Evolutionary conservation across 2,797 vertebrate genomes (phyloP), one percentile per base, ranked within the genome.

Genomic region (Helicolenus hilgendorfi): DNA sequence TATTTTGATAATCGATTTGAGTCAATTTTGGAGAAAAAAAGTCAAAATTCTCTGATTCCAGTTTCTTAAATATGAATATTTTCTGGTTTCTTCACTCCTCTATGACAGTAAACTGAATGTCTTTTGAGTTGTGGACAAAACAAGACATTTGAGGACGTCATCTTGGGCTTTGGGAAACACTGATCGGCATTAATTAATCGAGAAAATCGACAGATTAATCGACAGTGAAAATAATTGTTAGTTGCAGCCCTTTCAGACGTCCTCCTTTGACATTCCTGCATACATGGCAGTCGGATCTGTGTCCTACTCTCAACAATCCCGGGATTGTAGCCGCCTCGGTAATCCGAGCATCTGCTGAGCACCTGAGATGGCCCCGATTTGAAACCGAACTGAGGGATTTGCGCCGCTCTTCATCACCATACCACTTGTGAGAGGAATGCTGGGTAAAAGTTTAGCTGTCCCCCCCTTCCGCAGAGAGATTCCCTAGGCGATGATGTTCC

Each of bases 261-360:
- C 29, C 73, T 77, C 62, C 75, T 65, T 67, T 81, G 53, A 74
- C 70, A 69, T 88, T 85, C 63, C 69, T 73, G 38, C 77, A 64
- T 78, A 45, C 68, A 89, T 20, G 41, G 59, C 73, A 79, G 74
- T 84, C 68, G n/a, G 84, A 69, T 82, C 58, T 20, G 71, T 69
- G 77, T 88, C 88, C 83, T 76, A 71, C 67, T 71, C 81, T 79
- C 74, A 91, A 92, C 84, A 89, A 89, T 92, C 91, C 82, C 72
- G 76, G 91, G 92, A 92, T 80, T 92, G 89, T 83, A 79, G 76
- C 79, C 64, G 13, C 89, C 77, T 92, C 71, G 29, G 91, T 89
- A 92, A 96, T 86, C 79, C 22, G 72, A 94, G 91, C 91, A 93
- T 93, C 91, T 94, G 92, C 84, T 60, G 72, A 89, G 88, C 90